Evolutionary conservation across 2,888 invertebrate genomes (phyloP).

Genomic region (Nymphalis urticae): DNA sequence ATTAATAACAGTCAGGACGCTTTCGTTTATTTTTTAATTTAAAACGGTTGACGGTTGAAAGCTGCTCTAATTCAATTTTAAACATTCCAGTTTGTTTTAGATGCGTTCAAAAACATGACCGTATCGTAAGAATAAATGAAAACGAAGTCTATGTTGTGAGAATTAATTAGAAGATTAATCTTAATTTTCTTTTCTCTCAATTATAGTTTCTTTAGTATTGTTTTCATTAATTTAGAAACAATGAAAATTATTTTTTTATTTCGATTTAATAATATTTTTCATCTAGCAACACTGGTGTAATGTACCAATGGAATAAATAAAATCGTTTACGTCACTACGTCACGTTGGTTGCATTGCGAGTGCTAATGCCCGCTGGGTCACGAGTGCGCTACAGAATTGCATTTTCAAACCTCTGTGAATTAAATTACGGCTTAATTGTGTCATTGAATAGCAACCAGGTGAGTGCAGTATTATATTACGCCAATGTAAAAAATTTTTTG

Average conservation of each 20-base stretch:
- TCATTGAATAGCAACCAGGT: constrained; percentile 47
- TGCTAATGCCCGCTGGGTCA: constrained; percentile 76
- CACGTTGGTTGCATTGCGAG: constrained; percentile 65
- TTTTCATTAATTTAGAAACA: too few species aligned
- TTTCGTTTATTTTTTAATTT: not conserved
- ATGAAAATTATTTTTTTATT: not conserved
- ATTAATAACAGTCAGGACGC: not conserved
- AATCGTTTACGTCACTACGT: constrained; percentile 39
- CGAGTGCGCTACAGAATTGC: constrained; percentile 62
- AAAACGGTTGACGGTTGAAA: constrained; percentile 22
- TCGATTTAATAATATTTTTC: not conserved
- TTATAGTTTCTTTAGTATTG: too few species aligned
- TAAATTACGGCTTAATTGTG: constrained; percentile 50
- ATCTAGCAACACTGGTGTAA: constrained; percentile 19
- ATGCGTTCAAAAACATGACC: constrained; percentile 4
- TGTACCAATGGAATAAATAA: constrained; percentile 23
- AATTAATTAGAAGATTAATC: too few species aligned
- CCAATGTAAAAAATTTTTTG: constrained; percentile 25
- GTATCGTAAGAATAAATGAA: too few species aligned
- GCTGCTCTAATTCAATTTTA: constrained; percentile 17
- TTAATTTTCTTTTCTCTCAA: too few species aligned
- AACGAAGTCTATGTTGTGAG: too few species aligned
- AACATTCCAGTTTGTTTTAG: not conserved
- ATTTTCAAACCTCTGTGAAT: constrained; percentile 53
- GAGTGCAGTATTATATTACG: constrained; percentile 43